Conservation (phyloP, 2,888 invertebrate genomes). For the Hanleya hanleyi region DNA sequence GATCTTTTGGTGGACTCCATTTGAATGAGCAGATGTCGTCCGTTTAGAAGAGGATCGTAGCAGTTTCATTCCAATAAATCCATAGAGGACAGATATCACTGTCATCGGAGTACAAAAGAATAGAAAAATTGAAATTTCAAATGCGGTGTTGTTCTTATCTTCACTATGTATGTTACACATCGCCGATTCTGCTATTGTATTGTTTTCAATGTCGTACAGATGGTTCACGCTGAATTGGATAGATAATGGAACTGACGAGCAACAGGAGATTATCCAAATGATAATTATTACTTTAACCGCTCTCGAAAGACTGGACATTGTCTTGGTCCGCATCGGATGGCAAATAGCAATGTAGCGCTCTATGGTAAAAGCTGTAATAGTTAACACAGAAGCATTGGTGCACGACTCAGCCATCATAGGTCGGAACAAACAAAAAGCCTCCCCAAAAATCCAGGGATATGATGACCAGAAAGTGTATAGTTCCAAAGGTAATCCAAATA, state of each 20-base stretch:
- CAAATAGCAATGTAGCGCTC: constrained; percentile 92
- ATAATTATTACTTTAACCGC: constrained; percentile 86
- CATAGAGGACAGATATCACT: constrained; percentile 80
- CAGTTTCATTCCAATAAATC: constrained; percentile 3
- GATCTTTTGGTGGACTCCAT: background rate
- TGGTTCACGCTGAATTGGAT: constrained; percentile 83
- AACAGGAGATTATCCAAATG: constrained; percentile 84
- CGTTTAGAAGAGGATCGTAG: background rate
- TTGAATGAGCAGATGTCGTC: background rate
- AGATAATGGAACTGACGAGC: constrained; percentile 80
- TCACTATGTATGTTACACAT: constrained; percentile 76
- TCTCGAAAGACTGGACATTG: constrained; percentile 86
- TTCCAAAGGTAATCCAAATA: constrained; percentile 88
- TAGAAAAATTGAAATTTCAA: constrained; percentile 82
- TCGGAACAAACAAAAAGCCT: constrained; percentile 84
- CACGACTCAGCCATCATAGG: constrained; percentile 88
- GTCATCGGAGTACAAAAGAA: constrained; percentile 93
- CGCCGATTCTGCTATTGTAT: constrained; percentile 76
- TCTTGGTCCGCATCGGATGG: constrained; percentile 87
- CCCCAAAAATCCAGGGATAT: constrained; percentile 79
- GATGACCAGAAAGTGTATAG: constrained; percentile 76
- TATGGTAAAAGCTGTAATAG: constrained; percentile 89
- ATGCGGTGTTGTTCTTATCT: constrained; percentile 25
- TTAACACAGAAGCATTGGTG: constrained; percentile 80
- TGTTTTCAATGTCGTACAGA: constrained; percentile 43